These are phyloP conservation scores for Harpalus rubripes DNA, from an alignment of 2,888 invertebrate genomes.

Conservation along the genomic window DNA sequence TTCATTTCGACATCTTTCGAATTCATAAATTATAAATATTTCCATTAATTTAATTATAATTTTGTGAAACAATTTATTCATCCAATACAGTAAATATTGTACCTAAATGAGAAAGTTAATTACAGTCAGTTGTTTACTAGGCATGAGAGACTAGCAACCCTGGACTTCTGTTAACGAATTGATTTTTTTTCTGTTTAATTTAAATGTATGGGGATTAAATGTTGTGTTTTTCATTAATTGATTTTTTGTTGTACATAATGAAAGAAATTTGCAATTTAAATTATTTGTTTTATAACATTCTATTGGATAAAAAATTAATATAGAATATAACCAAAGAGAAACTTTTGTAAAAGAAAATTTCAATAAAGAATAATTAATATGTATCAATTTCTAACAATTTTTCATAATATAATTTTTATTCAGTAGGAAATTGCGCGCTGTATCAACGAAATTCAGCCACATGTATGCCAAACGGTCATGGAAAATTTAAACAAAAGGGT, in stretches of 20 bases:
- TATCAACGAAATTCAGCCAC: no score
- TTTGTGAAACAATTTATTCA: background rate
- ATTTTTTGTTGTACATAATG: background rate
- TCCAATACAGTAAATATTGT: background rate
- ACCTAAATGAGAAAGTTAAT: background rate
- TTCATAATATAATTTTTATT: no score
- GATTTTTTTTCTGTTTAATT: constrained; percentile 18
- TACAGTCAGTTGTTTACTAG: background rate
- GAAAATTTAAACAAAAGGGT: no score
- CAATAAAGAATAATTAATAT: background rate
- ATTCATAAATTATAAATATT: background rate
- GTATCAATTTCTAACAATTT: no score
- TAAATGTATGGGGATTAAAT: constrained; percentile 16
- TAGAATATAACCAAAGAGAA: background rate
- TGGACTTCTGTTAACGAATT: constrained; percentile 8
- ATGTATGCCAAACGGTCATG: no score
- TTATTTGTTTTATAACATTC: background rate
- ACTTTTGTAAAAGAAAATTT: background rate
- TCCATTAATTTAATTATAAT: background rate
- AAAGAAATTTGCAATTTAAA: background rate
- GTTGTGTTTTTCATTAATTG: constrained; percentile 2
- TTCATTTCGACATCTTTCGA: no score
- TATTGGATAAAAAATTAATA: background rate
- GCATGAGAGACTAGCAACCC: background rate
- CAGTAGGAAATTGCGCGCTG: no score